Conservation (phyloP, 2,797 vertebrate genomes). For the Carduelis carduelis region DNA sequence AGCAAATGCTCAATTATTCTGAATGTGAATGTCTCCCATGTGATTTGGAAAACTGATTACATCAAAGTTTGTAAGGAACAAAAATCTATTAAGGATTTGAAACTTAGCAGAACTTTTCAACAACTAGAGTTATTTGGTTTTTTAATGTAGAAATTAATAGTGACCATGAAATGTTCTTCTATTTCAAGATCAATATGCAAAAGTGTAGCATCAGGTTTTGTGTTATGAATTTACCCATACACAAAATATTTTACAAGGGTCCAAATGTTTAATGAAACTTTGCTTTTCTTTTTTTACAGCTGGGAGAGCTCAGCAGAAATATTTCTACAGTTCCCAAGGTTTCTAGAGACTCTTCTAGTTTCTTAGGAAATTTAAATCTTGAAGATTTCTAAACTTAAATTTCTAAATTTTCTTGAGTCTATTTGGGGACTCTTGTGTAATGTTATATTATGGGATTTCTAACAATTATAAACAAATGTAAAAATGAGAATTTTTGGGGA, state of each 20-base stretch:
- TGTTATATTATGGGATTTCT: background rate
- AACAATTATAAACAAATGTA: background rate
- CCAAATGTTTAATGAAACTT: background rate
- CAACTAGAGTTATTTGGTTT: rapidly evolving
- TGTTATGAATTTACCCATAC: background rate
- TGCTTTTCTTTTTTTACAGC: background rate
- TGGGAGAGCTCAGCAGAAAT: background rate
- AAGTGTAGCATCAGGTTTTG: no score
- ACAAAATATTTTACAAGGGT: background rate
- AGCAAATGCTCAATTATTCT: background rate
- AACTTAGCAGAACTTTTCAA: background rate
- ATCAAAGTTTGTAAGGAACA: background rate
- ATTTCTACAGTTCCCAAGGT: background rate
- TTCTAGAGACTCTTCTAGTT: background rate
- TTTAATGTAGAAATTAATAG: background rate
- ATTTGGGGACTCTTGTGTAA: background rate
- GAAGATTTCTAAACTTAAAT: background rate
- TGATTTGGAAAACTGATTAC: background rate
- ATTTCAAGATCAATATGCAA: background rate
- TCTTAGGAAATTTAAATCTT: background rate
- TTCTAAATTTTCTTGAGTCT: background rate
- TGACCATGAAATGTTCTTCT: background rate
- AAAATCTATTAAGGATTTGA: background rate
- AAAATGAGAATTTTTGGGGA: background rate
- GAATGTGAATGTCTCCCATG: background rate